Base-by-base conservation (phyloP, 2,113 vertebrate genomes). In the Oceanodroma tethys region DNA sequence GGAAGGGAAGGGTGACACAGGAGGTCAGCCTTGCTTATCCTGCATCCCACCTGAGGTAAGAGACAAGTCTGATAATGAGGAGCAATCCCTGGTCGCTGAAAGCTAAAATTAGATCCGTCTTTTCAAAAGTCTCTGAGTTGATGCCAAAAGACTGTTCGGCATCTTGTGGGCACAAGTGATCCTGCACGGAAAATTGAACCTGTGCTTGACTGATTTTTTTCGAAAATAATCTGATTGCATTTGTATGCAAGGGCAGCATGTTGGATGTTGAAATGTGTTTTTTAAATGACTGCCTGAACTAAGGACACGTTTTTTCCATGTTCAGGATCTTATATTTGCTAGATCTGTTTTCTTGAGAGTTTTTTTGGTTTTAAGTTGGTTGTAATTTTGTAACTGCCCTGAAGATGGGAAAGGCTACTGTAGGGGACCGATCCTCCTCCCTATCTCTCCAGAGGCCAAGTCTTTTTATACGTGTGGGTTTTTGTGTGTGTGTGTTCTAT, bases 381-480 rank as follows among this genome's bases (percentile, higher is more conserved):
- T 86, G 32, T 87, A n/a, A 47, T n/a, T 55, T 71, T 59, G 17
- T 68, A 50, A 34, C 34, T 72, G 17, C 58, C 72, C 62, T 91
- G 71, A 73, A 68, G 55, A 40, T 34, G 36, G n/a, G 21, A 59
- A 68, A 22, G 21, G 20, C 58, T 74, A 10, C 55, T 71, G 7
- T 36, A 29, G 40, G 15, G 13, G 4, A 53, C 48, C 15, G 55
- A 15, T 53, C 19, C 6, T 48, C 14, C 22, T 85, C 8, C 7
- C 23, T 5, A 0, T 27, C 30, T 72, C 16, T 85, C 14, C 60
- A 72, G 18, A 90, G 7, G 27, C 11, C 14, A 16, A 21, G 13
- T 67, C 23, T 42, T 78, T 30, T 59, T 26, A 72, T 16, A 4
- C 0, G 0, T 72, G 52, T 42, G 15, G 13, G 2, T 3, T 15